phyloP scores from a whole-genome alignment of 30 jellyfish, hydroid and myxozoan species.

The Rhopilema esculentum region DNA sequence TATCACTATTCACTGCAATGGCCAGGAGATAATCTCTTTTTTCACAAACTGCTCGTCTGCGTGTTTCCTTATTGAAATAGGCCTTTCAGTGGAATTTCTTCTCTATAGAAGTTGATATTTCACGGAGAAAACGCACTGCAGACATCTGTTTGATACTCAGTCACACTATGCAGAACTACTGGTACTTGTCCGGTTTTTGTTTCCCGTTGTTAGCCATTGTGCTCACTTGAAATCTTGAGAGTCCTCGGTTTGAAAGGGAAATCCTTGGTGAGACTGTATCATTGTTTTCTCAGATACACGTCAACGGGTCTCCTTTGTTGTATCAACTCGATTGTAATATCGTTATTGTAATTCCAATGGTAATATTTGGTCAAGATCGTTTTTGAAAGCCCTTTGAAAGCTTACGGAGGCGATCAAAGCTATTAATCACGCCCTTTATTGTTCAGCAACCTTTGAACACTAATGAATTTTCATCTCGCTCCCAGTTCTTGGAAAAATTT shows the following conservation, averaged over 20 bases:
- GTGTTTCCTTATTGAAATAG: not conserved
- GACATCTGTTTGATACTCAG: not conserved
- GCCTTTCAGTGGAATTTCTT: not conserved
- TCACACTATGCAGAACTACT: not conserved
- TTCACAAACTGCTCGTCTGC: constrained; percentile 5
- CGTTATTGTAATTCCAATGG: not conserved
- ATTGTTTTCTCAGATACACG: not conserved
- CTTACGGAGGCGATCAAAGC: not conserved
- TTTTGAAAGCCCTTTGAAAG: not conserved
- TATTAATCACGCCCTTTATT: not conserved
- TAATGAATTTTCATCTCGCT: not conserved
- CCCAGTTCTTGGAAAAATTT: not conserved
- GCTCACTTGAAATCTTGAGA: not conserved
- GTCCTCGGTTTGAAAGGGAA: constrained; percentile 10
- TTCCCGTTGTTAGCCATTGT: constrained; percentile 9
- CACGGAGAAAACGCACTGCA: not conserved
- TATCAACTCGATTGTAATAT: constrained; percentile 5
- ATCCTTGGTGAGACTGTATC: constrained; percentile 7
- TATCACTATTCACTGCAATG: constrained; percentile 12
- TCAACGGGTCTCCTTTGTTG: constrained; percentile 21
- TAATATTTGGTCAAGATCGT: not conserved
- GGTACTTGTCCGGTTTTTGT: constrained; percentile 20
- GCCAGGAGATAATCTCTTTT: constrained; percentile 28
- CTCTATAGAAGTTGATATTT: not conserved
- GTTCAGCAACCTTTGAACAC: not conserved